Percentiles rank a stretch among this genome's conserved stretches.
Conservation (phyloP, 1,140 invertebrate species). For the Acarapis woodi region DNA sequence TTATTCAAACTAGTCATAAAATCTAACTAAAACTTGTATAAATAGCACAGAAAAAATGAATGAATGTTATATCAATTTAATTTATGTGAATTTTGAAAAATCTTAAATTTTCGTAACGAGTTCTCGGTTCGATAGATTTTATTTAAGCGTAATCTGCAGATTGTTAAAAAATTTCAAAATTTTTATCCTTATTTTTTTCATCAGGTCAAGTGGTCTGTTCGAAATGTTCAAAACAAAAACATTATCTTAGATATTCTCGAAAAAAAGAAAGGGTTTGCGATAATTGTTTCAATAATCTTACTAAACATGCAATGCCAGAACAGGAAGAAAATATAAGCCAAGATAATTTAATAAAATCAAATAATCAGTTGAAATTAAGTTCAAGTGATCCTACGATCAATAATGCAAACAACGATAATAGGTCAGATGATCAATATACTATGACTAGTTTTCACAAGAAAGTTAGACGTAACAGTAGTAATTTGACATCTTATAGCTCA, state of each 20-base stretch:
- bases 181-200: no score
- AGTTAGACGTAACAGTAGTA: not conserved
- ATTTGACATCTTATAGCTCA: no score
- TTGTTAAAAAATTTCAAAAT: no score
- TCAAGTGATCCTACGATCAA: no score
- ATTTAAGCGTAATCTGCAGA: no score
- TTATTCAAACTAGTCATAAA: no score
- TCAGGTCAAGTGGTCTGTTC: slow-evolving; percentile 39
- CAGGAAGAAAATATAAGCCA: not conserved
- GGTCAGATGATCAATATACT: not conserved
- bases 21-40: no score
- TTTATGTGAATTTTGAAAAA: no score
- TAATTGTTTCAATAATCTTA: slow-evolving; percentile 24
- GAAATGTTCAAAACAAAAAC: slow-evolving; percentile 34
- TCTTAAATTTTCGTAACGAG: no score
- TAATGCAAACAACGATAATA: not conserved
- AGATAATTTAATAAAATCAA: not conserved
- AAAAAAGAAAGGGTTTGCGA: slow-evolving; percentile 27
- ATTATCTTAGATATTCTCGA: slow-evolving; percentile 31
- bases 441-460: not conserved
- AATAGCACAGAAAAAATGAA: no score
- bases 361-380: not conserved
- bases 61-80: no score
- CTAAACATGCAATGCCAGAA: slow-evolving; percentile 1
- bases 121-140: no score